A percentile compares a stretch with the other conserved stretches of the same genome.
phyloP scores from a whole-genome alignment of 2,797 vertebrate species.

The Rhodeus uyekii region DNA sequence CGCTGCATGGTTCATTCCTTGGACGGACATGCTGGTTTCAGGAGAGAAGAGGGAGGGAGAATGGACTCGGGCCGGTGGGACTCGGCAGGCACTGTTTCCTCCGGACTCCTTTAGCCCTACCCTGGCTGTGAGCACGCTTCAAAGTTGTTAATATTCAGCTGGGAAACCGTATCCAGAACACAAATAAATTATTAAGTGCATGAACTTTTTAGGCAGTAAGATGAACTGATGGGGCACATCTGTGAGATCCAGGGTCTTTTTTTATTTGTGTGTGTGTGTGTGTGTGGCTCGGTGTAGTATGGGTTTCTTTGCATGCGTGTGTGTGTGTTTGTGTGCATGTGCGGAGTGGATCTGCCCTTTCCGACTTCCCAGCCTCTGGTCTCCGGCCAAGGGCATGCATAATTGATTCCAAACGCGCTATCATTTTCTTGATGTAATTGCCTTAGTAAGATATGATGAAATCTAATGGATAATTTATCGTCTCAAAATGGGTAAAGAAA shows the following conservation, averaged over 20 bases:
- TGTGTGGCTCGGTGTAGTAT: slow-evolving; percentile 45
- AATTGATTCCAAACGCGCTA: slow-evolving; percentile 96
- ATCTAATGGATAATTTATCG: slow-evolving; percentile 97
- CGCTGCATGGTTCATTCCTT: slow-evolving; percentile 45
- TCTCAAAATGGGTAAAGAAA: slow-evolving; percentile 85
- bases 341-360: slow-evolving; percentile 86
- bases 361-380: slow-evolving; percentile 91
- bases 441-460: slow-evolving; percentile 98
- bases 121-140: slow-evolving; percentile 90
- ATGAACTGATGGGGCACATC: slow-evolving; percentile 99
- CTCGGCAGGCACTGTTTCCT: slow-evolving; percentile 78
- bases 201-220: slow-evolving; percentile 99
- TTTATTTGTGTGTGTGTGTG: slow-evolving; percentile 65
- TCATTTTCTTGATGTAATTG: slow-evolving; percentile 99
- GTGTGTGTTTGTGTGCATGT: slow-evolving; percentile 65
- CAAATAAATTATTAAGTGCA: slow-evolving; percentile 99
- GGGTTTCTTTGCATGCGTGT: slow-evolving; percentile 43
- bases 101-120: slow-evolving; percentile 80
- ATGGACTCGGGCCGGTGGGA: slow-evolving; percentile 67
- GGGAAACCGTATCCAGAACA: slow-evolving; percentile 99
- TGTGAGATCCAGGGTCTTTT: slow-evolving; percentile 89
- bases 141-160: slow-evolving; percentile 99
- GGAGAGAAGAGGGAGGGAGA: slow-evolving; percentile 49
- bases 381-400: slow-evolving; percentile 97
- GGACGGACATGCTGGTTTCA: slow-evolving; percentile 73